phyloP scores from a whole-genome alignment of 2,113 vertebrate genomes.

The Ailurus styani region DNA sequence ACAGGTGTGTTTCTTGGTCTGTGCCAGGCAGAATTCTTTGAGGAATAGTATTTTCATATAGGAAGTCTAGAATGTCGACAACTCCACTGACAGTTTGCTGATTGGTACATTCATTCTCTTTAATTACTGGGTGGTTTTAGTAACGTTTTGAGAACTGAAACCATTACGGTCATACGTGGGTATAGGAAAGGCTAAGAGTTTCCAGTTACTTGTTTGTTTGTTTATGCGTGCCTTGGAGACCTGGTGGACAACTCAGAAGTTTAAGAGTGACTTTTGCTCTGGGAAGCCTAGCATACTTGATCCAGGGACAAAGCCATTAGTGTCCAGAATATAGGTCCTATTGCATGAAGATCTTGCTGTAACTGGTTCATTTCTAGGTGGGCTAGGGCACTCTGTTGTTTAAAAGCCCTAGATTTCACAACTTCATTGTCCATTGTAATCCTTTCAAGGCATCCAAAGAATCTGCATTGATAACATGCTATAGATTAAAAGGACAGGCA shows the following conservation, averaged over 20 bases:
- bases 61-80: not conserved
- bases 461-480: conserved; percentile 15
- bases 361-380: not conserved
- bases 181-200: not conserved
- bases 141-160: not conserved
- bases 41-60: not conserved
- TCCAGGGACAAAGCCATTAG: not conserved
- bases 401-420: not conserved
- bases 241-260: not conserved
- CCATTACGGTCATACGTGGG: not conserved
- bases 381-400: not conserved
- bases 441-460: conserved; percentile 29
- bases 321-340: not conserved
- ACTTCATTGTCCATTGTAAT: not conserved
- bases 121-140: not conserved
- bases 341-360: not conserved
- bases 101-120: not conserved
- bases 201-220: not conserved
- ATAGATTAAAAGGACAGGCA: not conserved
- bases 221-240: not conserved
- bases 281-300: not conserved
- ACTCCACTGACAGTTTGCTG: not conserved
- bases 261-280: not conserved
- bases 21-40: not conserved
- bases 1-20: not conserved